Evolutionary conservation across 2,888 invertebrate species (phyloP).

Genomic region (Plagodis dolabraria): DNA sequence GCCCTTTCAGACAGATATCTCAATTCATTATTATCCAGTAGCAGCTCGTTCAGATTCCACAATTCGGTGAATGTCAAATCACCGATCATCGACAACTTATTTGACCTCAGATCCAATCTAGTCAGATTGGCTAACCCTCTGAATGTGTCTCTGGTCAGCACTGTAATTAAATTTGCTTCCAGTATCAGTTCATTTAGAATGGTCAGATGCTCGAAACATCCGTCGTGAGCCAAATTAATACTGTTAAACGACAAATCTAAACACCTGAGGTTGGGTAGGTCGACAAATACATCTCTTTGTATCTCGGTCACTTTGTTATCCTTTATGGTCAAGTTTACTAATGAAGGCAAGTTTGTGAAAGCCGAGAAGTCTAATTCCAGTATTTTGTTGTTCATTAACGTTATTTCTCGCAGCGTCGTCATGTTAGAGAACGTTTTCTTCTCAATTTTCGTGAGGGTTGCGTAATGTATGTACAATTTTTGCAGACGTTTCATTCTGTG

Average conservation of each 20-base stretch:
- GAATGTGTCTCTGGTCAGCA: conserved; percentile 91
- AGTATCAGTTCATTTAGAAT: conserved; percentile 92
- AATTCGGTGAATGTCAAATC: conserved; percentile 92
- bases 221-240: conserved; percentile 93
- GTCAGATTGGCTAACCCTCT: conserved; percentile 89
- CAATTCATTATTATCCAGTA: conserved; percentile 89
- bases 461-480: conserved; percentile 89
- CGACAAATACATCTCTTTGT: conserved; percentile 90
- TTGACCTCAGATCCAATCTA: conserved; percentile 90
- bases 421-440: conserved; percentile 91
- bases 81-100: conserved; percentile 91
- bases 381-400: conserved; percentile 89
- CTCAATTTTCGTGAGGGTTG: conserved; percentile 88
- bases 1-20: conserved; percentile 91
- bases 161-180: conserved; percentile 90
- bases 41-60: conserved; percentile 89
- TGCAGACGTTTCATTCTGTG: conserved; percentile 87
- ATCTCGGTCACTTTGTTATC: conserved; percentile 91
- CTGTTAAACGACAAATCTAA: conserved; percentile 94
- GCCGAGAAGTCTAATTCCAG: conserved; percentile 88
- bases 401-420: conserved; percentile 88
- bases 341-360: conserved; percentile 89
- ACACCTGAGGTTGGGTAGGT: conserved; percentile 89
- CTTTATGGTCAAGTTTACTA: conserved; percentile 89
- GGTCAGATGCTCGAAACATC: conserved; percentile 90